Base-by-base conservation (phyloP, 2,113 vertebrate genomes). In the Ophthalmolycus amberensis region DNA sequence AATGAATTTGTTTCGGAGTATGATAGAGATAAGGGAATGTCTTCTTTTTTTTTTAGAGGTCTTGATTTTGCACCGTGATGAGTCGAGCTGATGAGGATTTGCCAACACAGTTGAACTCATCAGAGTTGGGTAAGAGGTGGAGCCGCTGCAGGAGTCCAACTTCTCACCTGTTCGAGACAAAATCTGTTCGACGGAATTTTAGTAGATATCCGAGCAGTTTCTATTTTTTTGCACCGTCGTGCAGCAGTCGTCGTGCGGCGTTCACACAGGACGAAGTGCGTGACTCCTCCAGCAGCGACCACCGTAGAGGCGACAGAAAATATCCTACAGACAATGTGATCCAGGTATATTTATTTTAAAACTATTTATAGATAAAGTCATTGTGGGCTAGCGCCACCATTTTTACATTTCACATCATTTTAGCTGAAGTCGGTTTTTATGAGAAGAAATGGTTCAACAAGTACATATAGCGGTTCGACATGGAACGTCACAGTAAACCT, bases 261-360 rank as follows among this genome's bases (percentile, higher is more conserved):
- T 68, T 14, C 42, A 70, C 0, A 58, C 83, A 62, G 75, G 65
- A 20, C 46, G n/a, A 29, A 29, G 10, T 1, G 11, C 40, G 71
- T n/a, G 66, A 54, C 72, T 84, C 66, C 86, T 83, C 44, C 81
- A 70, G 79, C 64, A 9, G 84, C 34, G 1, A 8, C 46, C 50
- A 3, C 58, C 59, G 40, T 74, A 48, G 67, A 72, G 29, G 11
- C 0, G 42, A 77, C 71, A 70, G 78, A 67, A 73, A 75, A 78
- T 44, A 90, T 91, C 85, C 90, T 91, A 87, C 84, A 89, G 84
- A 92, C 86, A 94, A 95, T 94, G 95, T 95, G 94, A 94, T 80
- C 84, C 90, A 90, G 80, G 85, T 90, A 86, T 95, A 95, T 95
- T 95, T 95, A 95, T 95, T 95, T 94, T 68, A 92, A 92, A 91